Base-by-base conservation (phyloP, 1,140 invertebrate genomes). In the Pseudomyrmex dendroicus region DNA sequence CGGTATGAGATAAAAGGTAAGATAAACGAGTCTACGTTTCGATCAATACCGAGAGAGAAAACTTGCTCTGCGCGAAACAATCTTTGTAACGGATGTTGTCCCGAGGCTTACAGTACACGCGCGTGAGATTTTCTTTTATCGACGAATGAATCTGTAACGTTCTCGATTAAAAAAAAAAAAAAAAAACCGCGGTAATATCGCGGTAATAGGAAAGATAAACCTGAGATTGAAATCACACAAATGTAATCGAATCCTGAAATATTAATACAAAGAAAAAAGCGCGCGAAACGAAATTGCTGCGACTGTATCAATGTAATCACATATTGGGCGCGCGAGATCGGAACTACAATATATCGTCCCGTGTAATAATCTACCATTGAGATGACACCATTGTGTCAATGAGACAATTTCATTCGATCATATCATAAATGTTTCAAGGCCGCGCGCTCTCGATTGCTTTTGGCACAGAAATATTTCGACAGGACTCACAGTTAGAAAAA, bases 61-160 rank as follows among this genome's bases (percentile, higher is more conserved):
- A 80, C 56, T 61, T 56, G 56, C n/a, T 80, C 56, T 73, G 57
- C 73, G 46, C 17, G 44, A 73, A 82, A 74, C 48, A 57, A 86
- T 76, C 86, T 77, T 78, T 77, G 74, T 77, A 82, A 86, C 84
- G 13, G 56, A 86, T 87, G 67, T 76, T 61, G 59, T 46, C 59
- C 52, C 15, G 22, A 50, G 50, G 44, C 56, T 46, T 56, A 25
- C 25, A 57, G 48, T 61, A 20, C 50, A 57, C 35, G 35, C 35
- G 25, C 12, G 52, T 25, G 44, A 46, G 48, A 82, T 84, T 84
- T 77, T 86, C 86, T 78, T 86, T 77, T 68, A 44, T 35, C 9
- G 9, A 9, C 35, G 35, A 35, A 35, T 35, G 5, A 35, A 35
- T 35, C 35, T 44, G 46, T 48, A 2, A 83, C 17, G 5, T 46